Conservation (phyloP, 2,888 invertebrate genomes). For the Chironomus tentans region DNA sequence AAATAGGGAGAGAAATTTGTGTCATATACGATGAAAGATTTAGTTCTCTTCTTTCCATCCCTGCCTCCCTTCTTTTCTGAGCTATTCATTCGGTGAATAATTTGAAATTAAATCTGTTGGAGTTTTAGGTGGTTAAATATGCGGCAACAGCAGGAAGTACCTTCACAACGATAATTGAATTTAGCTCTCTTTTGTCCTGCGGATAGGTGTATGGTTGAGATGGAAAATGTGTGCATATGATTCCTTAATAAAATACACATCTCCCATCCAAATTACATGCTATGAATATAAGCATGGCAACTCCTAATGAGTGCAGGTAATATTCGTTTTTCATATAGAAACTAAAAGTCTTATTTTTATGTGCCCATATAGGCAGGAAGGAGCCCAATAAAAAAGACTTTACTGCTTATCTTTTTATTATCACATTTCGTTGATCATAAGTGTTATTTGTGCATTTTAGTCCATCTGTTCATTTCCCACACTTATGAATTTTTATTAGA, state of each 20-base stretch:
- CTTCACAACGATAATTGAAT: not conserved
- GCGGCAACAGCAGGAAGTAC: not conserved
- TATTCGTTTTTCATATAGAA: not conserved
- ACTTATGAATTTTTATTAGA: not conserved
- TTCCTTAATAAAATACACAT: too few species aligned
- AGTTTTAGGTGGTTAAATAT: not conserved
- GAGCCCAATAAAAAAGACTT: not conserved
- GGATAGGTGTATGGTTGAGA: too few species aligned
- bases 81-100: not conserved
- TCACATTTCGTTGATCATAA: slow-evolving; percentile 12
- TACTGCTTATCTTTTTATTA: slow-evolving; percentile 6
- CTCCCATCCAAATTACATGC: too few species aligned
- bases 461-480: not conserved
- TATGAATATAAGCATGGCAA: not conserved
- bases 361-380: not conserved
- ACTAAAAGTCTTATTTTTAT: not conserved
- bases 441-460: slow-evolving; percentile 9
- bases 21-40: too few species aligned
- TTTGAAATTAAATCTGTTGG: not conserved
- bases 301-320: not conserved
- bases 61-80: not conserved
- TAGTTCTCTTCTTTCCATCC: too few species aligned
- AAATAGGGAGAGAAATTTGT: too few species aligned
- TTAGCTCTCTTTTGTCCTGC: not conserved
- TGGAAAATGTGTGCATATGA: too few species aligned